These are phyloP conservation scores for Aphidius colemani DNA, from an alignment of 2,888 invertebrate species.

Conservation along the genomic window DNA sequence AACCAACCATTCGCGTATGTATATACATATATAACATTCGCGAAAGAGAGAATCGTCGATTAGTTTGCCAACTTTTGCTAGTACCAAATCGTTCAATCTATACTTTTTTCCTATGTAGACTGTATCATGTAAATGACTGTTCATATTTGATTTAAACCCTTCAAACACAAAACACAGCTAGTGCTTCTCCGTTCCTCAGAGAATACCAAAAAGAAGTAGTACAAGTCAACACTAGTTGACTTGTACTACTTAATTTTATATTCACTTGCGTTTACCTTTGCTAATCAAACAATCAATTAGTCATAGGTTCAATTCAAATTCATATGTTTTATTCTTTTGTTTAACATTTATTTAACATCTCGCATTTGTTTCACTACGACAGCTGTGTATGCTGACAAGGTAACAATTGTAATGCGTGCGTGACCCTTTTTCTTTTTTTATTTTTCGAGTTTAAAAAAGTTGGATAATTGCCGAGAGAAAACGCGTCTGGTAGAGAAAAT, in stretches of 20 bases:
- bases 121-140: neutral
- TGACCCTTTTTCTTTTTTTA: too few species aligned
- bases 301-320: too few species aligned
- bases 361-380: too few species aligned
- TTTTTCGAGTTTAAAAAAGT: constrained; percentile 56
- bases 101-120: neutral
- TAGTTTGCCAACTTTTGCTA: constrained; percentile 48
- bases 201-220: too few species aligned
- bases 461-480: constrained; percentile 55
- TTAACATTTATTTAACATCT: neutral
- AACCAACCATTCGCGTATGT: constrained; percentile 34
- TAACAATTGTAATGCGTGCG: constrained; percentile 8
- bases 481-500: constrained; percentile 56
- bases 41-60: constrained; percentile 54
- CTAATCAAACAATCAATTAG: too few species aligned
- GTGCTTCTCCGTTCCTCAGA: too few species aligned
- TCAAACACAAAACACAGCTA: too few species aligned
- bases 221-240: too few species aligned
- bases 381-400: too few species aligned
- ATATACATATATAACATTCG: constrained; percentile 8
- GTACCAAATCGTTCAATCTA: constrained; percentile 1
- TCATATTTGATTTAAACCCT: constrained; percentile 9
- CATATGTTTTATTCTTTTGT: neutral
- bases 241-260: too few species aligned
- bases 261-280: too few species aligned